phyloP scores from a whole-genome alignment of 2,797 vertebrate species.

The Adrianichthys oophorus region DNA sequence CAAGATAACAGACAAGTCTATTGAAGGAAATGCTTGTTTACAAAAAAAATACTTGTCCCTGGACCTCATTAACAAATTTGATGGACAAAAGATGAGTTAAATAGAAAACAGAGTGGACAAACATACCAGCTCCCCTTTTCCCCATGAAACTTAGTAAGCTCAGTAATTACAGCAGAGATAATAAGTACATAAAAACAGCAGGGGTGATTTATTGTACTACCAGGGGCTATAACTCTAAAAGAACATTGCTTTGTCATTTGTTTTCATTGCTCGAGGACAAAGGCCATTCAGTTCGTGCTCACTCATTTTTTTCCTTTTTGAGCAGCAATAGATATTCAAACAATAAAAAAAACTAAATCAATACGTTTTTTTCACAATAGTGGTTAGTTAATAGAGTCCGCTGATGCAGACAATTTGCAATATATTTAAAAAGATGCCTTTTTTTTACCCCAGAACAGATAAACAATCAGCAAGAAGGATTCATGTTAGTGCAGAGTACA shows the following conservation, averaged over 20 bases:
- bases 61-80: background rate
- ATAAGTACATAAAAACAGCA: background rate
- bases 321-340: slow-evolving; percentile 2
- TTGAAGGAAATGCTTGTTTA: background rate
- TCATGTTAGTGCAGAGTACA: slow-evolving; percentile 32
- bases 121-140: slow-evolving; percentile 4
- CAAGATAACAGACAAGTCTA: background rate
- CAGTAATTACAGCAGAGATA: slow-evolving; percentile 14
- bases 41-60: background rate
- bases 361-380: background rate
- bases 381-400: slow-evolving; percentile 10
- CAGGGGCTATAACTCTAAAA: slow-evolving; percentile 10
- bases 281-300: slow-evolving; percentile 7
- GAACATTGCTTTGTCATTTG: slow-evolving; percentile 32
- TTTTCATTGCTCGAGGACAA: slow-evolving; percentile 27
- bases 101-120: background rate
- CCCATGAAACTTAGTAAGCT: slow-evolving; percentile 4
- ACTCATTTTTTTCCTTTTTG: slow-evolving; percentile 10
- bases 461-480: slow-evolving; percentile 1
- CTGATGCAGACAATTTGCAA: slow-evolving; percentile 31
- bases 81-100: slow-evolving; percentile 4
- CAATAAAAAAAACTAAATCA: background rate
- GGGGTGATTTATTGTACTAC: slow-evolving; percentile 23
- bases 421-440: slow-evolving; percentile 5
- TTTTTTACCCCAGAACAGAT: slow-evolving; percentile 6